These are phyloP conservation scores for Aphaenogaster ashmeadi DNA, from an alignment of 1,140 invertebrate species.

Conservation along the genomic window DNA sequence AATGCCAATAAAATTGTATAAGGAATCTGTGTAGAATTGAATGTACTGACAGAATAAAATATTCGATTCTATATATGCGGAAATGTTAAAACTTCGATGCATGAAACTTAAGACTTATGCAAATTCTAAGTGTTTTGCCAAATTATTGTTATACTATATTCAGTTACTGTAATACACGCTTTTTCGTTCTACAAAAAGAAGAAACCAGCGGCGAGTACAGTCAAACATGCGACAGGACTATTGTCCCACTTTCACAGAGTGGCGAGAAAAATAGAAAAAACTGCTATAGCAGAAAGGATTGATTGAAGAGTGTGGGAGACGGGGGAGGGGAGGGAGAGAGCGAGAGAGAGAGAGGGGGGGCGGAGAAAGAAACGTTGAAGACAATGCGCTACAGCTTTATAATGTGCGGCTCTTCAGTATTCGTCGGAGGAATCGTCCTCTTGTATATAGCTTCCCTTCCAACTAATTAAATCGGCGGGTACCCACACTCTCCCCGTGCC, in stretches of 20 bases:
- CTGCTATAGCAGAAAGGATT: constrained; percentile 1
- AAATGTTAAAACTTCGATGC: neutral
- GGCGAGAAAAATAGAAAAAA: constrained; percentile 40
- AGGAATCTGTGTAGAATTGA: neutral
- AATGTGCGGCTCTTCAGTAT: constrained; percentile 61
- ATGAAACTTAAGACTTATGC: neutral
- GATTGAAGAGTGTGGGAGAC: neutral
- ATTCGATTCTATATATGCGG: neutral
- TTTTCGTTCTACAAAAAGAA: neutral
- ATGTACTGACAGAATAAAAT: neutral
- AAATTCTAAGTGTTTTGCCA: neutral
- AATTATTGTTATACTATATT: constrained; percentile 1
- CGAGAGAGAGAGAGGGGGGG: constrained; percentile 4
- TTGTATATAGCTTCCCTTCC: constrained; percentile 68
- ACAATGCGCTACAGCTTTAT: constrained; percentile 72
- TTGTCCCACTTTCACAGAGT: constrained; percentile 58
- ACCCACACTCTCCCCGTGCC: constrained; percentile 1
- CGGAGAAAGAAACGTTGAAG: constrained; percentile 40
- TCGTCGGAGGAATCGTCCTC: constrained; percentile 49
- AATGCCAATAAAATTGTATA: neutral
- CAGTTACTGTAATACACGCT: neutral
- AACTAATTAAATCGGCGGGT: constrained; percentile 74
- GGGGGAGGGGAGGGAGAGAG: neutral
- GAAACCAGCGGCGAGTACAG: neutral
- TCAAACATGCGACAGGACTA: constrained; percentile 65